Base-by-base conservation (phyloP, 2,888 invertebrate species). In the Caenorhabditis uteleia region DNA sequence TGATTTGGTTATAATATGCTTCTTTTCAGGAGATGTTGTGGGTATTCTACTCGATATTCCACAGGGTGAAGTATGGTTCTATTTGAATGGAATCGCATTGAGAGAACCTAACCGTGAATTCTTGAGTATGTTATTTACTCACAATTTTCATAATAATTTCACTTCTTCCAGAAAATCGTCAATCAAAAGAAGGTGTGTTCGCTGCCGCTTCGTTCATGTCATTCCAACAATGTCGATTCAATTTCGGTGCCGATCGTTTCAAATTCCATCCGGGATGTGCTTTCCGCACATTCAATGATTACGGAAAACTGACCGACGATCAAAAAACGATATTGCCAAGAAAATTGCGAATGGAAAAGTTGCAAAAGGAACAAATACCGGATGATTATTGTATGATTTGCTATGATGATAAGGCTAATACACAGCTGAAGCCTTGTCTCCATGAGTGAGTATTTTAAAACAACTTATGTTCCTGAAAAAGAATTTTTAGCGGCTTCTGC, bases 151-250 rank as follows among this genome's bases (percentile, higher is more conserved):
- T n/a, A n/a, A n/a, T n/a, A n/a, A n/a, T n/a, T n/a, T n/a, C n/a
- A n/a, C n/a, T n/a, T n/a, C 31, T 50, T 58, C 21, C 39, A 39
- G 51, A 8, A 7, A 53, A 48, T 48, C 62, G 66, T 10, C 65
- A 58, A 10, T 39, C 33, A 10, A 92, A 91, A 75, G 88, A 88
- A 74, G 93, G 93, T 27, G 93, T 92, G 85, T 94, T 91, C 85
- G 93, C 94, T 8, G 94, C 93, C 3, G 94, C 93, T 3, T 93
- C 92, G 84, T 93, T 94, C 85, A 94, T 93, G 93, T 91, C 93
- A 66, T 94, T 92, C 87, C 94, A 95, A 49, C 75, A 75, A 40
- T 75, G 75, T 47, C 70, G 74, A 10, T 74, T 74, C 67, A 75
- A 75, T 50, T 75, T 75, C 43, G 94, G 94, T 50, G 87, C 89